Percentiles rank a stretch among this genome's conserved stretches.
Conservation (phyloP, 2,888 invertebrate species). For the Agrochola litura region DNA sequence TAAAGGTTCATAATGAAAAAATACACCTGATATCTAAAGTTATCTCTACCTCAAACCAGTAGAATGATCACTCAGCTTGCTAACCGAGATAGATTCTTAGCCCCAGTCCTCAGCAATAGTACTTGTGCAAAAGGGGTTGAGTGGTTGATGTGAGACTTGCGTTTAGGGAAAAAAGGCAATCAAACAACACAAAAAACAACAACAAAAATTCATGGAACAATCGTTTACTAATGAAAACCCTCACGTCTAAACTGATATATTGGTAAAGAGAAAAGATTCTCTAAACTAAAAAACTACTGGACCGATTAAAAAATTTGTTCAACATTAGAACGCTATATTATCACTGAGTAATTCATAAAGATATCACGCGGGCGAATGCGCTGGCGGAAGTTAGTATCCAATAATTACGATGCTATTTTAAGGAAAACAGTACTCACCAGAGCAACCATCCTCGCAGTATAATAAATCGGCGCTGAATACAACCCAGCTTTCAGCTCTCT, state of each 20-base stretch:
- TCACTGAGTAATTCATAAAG: no score
- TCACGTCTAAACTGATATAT: no score
- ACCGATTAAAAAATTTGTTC: no score
- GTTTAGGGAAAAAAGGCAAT: background rate
- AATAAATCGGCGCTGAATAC: constrained; percentile 95
- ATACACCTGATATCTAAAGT: background rate
- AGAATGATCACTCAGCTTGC: background rate
- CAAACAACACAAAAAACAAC: no score
- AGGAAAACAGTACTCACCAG: constrained; percentile 90
- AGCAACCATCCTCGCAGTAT: constrained; percentile 94
- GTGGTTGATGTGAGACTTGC: no score
- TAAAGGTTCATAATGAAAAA: background rate
- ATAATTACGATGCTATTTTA: background rate
- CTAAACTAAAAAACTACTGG: no score
- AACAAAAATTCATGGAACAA: background rate
- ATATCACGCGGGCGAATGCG: no score
- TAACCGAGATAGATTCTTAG: background rate
- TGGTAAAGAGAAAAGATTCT: no score
- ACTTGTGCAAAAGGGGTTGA: background rate
- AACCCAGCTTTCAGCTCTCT: constrained; percentile 96
- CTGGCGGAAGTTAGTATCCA: background rate
- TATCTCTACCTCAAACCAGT: background rate
- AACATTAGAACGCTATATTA: no score
- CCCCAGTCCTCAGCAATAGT: background rate
- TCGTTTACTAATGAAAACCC: background rate